Evolutionary conservation across 2,797 vertebrate genomes (phyloP), one percentile per base, ranked within the genome.

Genomic region (Pseudotriccus pelzelni): DNA sequence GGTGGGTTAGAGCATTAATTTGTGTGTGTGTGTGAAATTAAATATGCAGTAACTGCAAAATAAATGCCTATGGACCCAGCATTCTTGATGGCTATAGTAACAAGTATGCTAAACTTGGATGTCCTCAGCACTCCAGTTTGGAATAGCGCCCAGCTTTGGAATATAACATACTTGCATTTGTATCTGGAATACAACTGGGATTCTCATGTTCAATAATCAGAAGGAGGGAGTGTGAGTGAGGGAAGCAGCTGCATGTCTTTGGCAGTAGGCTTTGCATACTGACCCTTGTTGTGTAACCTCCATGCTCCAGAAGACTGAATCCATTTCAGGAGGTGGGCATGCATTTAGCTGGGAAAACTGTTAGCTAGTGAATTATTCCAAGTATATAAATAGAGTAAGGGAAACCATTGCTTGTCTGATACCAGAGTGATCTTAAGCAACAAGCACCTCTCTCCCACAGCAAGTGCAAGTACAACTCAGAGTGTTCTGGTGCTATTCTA

Each of bases 231-330:
- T 64, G 86, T 97, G 98, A 98, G 94, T 97, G 97, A 98, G 96
- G 76, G 97, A 96, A 96, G 92, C 97, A 98, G 97, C 97, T 98
- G 98, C 85, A 44, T 72, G 13, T 55, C 82, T 96, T 79, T 89
- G 94, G 96, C 91, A 75, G 58, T 56, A 36, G 34, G 34, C 76
- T 96, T 97, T 94, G 90, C 95, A 84, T 70, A 43, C 93, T 96
- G 95, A 94, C 96, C 94, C 39, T 58, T 83, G 85, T 96, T 95
- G 93, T 92, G 83, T 92, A 94, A 90, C 94, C 86, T 96, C 79
- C 9, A 4, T 87, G 69, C 76, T 90, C 84, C 93, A 73, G 85
- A 74, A 94, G 55, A 53, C 67, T 87, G 93, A 84, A 66, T 95
- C 93, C 58, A 75, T 97, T 95, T 95, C 87, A 96, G 92, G 93